Evolutionary conservation across 2,797 vertebrate genomes (phyloP), one percentile per base, ranked within the genome.

Genomic region (Sylvia borin): DNA sequence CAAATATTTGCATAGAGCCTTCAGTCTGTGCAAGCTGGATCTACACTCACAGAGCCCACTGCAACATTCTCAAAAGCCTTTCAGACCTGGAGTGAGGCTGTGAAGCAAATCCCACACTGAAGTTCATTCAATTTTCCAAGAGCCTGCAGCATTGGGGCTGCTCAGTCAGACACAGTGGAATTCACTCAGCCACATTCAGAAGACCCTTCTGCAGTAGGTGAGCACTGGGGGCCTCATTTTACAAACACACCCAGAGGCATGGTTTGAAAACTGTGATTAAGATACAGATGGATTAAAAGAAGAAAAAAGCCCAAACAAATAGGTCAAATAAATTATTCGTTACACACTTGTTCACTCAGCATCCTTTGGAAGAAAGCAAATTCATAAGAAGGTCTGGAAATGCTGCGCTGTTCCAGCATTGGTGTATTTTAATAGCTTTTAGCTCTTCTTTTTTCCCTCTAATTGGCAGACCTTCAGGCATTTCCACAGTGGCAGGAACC

Each of bases 291-390:
- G 32, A 92, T 81, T 51, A 62, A 72, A 76, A 91, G 20, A 47
- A 76, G 3, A 10, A 31, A 40, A 32, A 66, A 58, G 2, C 1
- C 0, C 25, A 61, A 66, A 6, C 10, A 68, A 81, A 29, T 22
- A 80, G 32, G n/a, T 55, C 40, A 80, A 75, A 75, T 48, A 62
- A 89, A 71, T 93, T 81, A 70, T 90, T 95, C 92, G 50, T 54
- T 74, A 11, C 36, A 68, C 21, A 4, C n/a, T 47, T 90, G 19
- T 53, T 92, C 72, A 50, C 21, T 80, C 62, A 47, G 22, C 29
- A 75, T 27, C 24, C 24, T 24, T 43, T 88, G 36, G 50, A 94
- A 94, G 9, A 0, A 2, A 87, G 29, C 0, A 9, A 89, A 67
- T 71, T 67, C 45, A 32, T 29, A 57, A 45, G 26, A 22, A 81